Conservation (phyloP, 2,113 vertebrate genomes). For the Salvelinus fontinalis region DNA sequence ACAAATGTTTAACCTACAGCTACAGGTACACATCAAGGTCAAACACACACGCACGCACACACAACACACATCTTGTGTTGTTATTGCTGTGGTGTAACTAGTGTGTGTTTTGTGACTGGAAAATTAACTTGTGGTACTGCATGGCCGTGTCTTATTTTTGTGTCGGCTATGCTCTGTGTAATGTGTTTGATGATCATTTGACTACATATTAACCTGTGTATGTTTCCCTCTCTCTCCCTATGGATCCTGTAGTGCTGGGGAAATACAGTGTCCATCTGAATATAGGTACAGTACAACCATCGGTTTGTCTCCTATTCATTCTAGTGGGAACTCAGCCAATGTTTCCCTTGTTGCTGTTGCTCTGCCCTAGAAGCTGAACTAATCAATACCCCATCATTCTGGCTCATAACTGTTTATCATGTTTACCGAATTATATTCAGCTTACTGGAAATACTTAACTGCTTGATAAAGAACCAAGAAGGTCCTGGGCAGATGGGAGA, state of each 20-base stretch:
- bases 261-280: constrained; percentile 92
- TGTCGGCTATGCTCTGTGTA: neutral
- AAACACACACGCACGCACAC: neutral
- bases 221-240: neutral
- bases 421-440: neutral
- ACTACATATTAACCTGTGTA: neutral
- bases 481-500: no score
- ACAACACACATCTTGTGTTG: no score
- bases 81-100: no score
- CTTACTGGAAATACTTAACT: neutral
- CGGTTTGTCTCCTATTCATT: neutral
- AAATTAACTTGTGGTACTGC: no score
- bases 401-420: neutral
- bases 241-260: constrained; percentile 81
- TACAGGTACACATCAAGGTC: neutral
- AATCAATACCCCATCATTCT: neutral
- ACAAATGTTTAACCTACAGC: neutral
- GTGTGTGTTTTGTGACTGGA: no score
- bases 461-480: no score
- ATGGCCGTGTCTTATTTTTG: neutral
- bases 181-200: neutral
- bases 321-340: neutral
- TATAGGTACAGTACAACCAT: constrained; percentile 77
- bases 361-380: neutral
- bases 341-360: neutral